These are phyloP conservation scores for Myotis planiceps DNA, from an alignment of 2,797 vertebrate genomes.

Conservation along the genomic window DNA sequence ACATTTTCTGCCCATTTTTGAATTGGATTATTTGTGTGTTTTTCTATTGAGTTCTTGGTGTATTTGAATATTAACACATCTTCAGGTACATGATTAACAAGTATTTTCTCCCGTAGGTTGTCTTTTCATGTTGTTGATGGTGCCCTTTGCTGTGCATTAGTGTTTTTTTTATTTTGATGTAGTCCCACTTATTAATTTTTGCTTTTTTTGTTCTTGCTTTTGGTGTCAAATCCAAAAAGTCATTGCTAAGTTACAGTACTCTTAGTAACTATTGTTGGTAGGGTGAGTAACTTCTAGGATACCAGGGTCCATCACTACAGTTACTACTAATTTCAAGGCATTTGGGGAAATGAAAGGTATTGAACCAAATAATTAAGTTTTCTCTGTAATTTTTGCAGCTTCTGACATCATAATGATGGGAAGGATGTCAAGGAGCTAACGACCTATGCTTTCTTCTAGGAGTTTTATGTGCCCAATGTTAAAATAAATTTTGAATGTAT, in stretches of 20 bases:
- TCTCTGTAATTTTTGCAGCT: not conserved
- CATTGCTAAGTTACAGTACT: not conserved
- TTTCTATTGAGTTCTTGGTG: not conserved
- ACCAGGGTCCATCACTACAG: not conserved
- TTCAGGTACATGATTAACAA: not conserved
- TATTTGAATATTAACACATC: not conserved
- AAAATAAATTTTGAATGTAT: constrained; percentile 8
- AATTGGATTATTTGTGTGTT: not conserved
- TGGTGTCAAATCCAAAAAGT: not conserved
- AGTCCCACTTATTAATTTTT: not conserved
- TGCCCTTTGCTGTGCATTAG: not conserved
- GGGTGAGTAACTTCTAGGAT: not conserved
- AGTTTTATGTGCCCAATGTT: not conserved
- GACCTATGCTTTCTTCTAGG: not conserved
- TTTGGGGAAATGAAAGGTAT: not conserved
- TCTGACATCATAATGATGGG: not conserved
- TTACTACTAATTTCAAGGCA: not conserved
- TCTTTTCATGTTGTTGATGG: not conserved
- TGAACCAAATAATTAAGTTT: not conserved
- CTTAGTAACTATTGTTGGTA: not conserved
- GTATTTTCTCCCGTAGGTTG: not conserved
- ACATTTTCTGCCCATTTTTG: not conserved
- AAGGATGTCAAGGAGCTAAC: not conserved
- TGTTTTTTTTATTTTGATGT: not conserved
- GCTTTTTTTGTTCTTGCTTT: not conserved